Evolutionary conservation across 2,797 vertebrate genomes (phyloP), one percentile per base, ranked within the genome.

Genomic region (Channallabes apus): DNA sequence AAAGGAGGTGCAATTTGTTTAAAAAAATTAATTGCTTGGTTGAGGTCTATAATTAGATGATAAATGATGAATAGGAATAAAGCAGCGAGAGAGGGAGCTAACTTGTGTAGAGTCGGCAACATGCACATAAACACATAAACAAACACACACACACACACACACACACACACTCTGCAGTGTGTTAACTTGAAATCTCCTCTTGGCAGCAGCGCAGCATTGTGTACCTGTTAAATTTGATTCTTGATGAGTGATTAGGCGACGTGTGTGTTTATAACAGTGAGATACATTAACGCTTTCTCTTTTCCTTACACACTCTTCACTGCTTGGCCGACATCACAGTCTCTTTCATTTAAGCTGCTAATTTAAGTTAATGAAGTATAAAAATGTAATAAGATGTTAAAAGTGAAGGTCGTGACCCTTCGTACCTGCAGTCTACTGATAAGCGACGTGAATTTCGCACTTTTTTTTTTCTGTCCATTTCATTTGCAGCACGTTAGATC

Each of bases 21-120:
- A 32, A 32, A 32, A 68, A 61, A 32, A 68, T 84, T 87, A 89
- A 89, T 89, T 86, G 88, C 65, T 79, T 82, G 73, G 76, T 84
- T 82, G 71, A 88, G 46, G 72, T 80, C 22, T 54, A 77, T 83
- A 86, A 87, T 87, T 82, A 65, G 51, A 78, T 18, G 15, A 62
- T 69, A 89, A 87, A 87, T 82, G 29, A 72, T 76, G 78, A 85
- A 82, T 58, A 79, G 80, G 41, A 46, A 46, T 38, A 77, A 83
- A 69, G 51, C 72, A 64, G 35, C 35, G 76, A 76, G 69, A 82
- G 18, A 64, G n/a, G 27, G 58, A 46, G 46, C 29, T 64, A 38
- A 69, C 15, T 41, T 24, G 20, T 41, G 18, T 67, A 14, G 69
- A 71, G 84, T 3, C 29, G 3, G 18, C 29, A 0, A n/a, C 24